These are phyloP conservation scores for Lomographa bimaculata DNA, from an alignment of 2,888 invertebrate species.

Conservation along the genomic window DNA sequence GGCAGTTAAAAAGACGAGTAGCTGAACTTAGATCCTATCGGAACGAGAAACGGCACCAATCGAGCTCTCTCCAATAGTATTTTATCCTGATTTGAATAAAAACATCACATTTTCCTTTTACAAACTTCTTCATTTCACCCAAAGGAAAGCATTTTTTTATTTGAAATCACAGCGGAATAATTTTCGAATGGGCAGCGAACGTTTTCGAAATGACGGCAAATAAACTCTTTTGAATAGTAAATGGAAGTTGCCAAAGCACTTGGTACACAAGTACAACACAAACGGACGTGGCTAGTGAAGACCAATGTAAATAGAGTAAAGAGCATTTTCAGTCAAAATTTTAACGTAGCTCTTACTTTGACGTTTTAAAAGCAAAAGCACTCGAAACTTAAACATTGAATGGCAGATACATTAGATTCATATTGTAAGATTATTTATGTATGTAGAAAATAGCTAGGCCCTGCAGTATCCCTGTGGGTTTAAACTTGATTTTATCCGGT, in stretches of 20 bases:
- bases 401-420: too few species aligned
- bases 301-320: conserved; percentile 45
- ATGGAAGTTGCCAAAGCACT: conserved; percentile 26
- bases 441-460: too few species aligned
- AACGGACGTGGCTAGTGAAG: conserved; percentile 37
- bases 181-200: conserved; percentile 28
- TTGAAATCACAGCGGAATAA: conserved; percentile 26
- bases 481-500: too few species aligned
- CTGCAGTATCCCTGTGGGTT: too few species aligned
- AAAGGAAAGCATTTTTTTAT: conserved; percentile 24
- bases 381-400: conserved; percentile 11
- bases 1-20: conserved; percentile 72
- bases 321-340: conserved; percentile 25
- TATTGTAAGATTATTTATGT: too few species aligned
- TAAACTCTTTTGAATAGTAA: conserved; percentile 33
- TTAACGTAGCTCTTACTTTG: conserved; percentile 25
- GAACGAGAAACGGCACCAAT: conserved; percentile 38
- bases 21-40: conserved; percentile 67
- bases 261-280: conserved; percentile 30
- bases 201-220: conserved; percentile 33
- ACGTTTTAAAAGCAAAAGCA: conserved; percentile 6
- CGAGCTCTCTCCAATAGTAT: conserved; percentile 36
- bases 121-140: conserved; percentile 41
- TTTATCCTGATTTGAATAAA: conserved; percentile 46
- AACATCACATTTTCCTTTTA: conserved; percentile 44